Base-by-base conservation (phyloP, 2,113 vertebrate species). In the Picathartes gymnocephalus region DNA sequence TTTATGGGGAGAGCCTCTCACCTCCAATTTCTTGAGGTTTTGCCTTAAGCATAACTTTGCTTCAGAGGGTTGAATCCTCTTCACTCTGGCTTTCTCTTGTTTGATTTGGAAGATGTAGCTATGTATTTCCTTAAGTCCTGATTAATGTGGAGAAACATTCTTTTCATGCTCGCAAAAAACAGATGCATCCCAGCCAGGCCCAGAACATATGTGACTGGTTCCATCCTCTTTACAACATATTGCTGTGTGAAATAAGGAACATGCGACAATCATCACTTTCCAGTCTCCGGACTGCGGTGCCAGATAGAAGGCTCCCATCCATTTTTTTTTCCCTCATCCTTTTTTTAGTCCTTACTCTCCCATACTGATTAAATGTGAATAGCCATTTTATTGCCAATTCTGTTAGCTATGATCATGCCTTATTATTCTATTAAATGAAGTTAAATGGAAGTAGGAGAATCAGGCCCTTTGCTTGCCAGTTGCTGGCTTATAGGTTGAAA, bases 81-180 rank as follows among this genome's bases (percentile, higher is more conserved):
- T 95, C 51, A 48, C 53, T 90, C 86, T 88, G 72, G 64, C 88
- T 93, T 93, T 93, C 76, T 84, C 68, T 62, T 94, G 68, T 90
- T 96, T 95, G 76, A 40, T 94, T 94, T 96, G 95, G 95, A 90
- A 93, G 86, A 92, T 66, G 79, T 68, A 96, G 80, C 64, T 79
- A 64, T 95, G 93, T 94, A 96, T 96, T 96, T 96, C 88, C 76
- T 92, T 81, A 92, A 93, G 86, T 94, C 88, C 69, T 92, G 76
- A 92, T 95, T 97, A 94, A 95, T 96, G 94, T 95, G 95, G 94
- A 96, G 72, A 95, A 96, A 96, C 92, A 94, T 94, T 94, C 91
- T 90, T 94, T 92, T 93, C 85, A n/a, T 94, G 61, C 90, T 96
- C 56, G 1, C 95, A 78, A 96, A 95, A 96, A 96, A 93, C 92